A percentile compares a stretch with the other conserved stretches of the same genome.
Conservation (phyloP, 2,888 invertebrate species). For the Rhyacophila evoluta region DNA sequence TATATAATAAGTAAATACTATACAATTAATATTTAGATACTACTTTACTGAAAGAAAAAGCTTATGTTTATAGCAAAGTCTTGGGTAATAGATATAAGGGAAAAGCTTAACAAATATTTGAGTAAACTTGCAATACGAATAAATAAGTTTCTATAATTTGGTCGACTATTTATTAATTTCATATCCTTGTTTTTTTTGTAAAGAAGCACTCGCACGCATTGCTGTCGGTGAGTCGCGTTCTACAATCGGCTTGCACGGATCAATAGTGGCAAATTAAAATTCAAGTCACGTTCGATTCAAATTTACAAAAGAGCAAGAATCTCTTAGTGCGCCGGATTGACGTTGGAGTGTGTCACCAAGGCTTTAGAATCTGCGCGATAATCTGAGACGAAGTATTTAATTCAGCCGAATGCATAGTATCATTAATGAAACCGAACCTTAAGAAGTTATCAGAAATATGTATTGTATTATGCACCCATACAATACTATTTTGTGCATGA, state of each 20-base stretch:
- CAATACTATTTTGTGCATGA: no score
- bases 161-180: not conserved
- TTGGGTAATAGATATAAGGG: no score
- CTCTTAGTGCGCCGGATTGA: slow-evolving; percentile 42
- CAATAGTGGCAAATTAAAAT: slow-evolving; percentile 54
- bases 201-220: not conserved
- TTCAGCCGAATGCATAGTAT: not conserved
- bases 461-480: no score
- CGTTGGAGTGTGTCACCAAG: slow-evolving; percentile 36
- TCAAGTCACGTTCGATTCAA: slow-evolving; percentile 54
- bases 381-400: not conserved
- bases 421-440: not conserved
- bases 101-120: no score
- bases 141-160: no score
- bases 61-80: no score
- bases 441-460: no score
- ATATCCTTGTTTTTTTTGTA: no score
- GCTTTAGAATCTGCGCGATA: not conserved
- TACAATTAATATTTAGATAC: no score
- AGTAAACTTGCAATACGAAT: no score
- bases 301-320: slow-evolving; percentile 54
- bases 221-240: slow-evolving; percentile 1
- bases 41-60: no score
- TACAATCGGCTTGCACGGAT: slow-evolving; percentile 48
- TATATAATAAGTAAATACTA: no score